These are phyloP conservation scores for Pangasius mekongensis DNA, from an alignment of 2,797 vertebrate species.

Conservation along the genomic window DNA sequence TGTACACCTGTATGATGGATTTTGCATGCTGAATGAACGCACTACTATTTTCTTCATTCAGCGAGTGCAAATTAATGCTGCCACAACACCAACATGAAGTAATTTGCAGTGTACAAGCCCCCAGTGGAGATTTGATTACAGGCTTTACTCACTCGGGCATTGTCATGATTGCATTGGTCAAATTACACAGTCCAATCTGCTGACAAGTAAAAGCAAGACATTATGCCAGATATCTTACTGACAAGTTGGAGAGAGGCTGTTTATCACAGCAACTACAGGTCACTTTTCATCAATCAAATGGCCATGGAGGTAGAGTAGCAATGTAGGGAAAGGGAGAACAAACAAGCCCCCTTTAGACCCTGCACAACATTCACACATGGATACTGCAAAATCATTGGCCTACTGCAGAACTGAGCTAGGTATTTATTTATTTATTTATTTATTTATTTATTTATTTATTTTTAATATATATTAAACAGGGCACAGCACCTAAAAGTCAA, in stretches of 20 bases:
- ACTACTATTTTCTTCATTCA: conserved; percentile 50
- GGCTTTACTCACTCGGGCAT: conserved; percentile 39
- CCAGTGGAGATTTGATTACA: conserved; percentile 57
- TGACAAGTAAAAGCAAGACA: conserved; percentile 57
- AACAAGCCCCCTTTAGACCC: conserved; percentile 9
- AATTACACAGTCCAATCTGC: conserved; percentile 60
- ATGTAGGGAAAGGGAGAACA: conserved; percentile 15
- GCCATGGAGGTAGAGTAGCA: conserved; percentile 32
- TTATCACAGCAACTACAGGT: conserved; percentile 51
- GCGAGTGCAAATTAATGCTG: conserved; percentile 54
- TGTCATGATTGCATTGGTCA: conserved; percentile 55
- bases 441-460: too few species aligned
- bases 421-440: too few species aligned
- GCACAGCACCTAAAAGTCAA: neutral
- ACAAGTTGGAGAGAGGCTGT: conserved; percentile 51
- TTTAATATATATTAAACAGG: neutral
- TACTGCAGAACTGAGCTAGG: neutral
- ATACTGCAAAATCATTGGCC: neutral
- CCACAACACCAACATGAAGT: conserved; percentile 57
- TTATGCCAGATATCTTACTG: conserved; percentile 41
- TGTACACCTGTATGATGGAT: conserved; percentile 21
- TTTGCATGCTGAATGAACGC: conserved; percentile 27
- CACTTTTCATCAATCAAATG: conserved; percentile 51
- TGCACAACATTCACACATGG: neutral
- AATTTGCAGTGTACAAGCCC: conserved; percentile 42